These are phyloP conservation scores for Xestia c-nigrum DNA, from an alignment of 2,888 invertebrate species.

Conservation along the genomic window DNA sequence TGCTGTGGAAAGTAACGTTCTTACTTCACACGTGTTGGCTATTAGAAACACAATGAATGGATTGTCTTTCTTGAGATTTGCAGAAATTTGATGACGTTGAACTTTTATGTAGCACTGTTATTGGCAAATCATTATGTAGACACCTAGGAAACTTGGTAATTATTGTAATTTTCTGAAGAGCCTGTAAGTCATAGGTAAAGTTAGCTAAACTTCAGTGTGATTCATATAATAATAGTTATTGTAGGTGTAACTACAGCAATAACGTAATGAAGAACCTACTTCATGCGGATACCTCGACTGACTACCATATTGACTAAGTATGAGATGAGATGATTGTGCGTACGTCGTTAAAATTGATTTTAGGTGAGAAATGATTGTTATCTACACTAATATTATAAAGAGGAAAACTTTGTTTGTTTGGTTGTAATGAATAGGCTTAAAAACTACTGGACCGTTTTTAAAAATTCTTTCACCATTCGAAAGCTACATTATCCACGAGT, in stretches of 20 bases:
- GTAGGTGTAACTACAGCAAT: background rate
- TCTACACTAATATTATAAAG: too few relatives aligned
- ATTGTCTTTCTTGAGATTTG: slow-evolving; percentile 23
- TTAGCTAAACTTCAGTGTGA: background rate
- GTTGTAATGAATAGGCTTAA: too few relatives aligned
- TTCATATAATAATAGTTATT: slow-evolving; percentile 10
- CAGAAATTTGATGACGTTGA: slow-evolving; percentile 4
- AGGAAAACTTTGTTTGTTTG: too few relatives aligned
- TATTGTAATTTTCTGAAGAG: background rate
- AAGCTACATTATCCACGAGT: too few relatives aligned
- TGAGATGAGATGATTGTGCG: background rate
- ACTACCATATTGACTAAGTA: background rate
- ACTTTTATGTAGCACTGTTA: slow-evolving; percentile 1
- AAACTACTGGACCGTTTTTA: too few relatives aligned
- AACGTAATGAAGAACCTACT: background rate
- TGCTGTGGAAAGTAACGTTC: slow-evolving; percentile 49
- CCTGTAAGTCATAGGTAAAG: background rate
- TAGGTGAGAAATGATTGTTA: background rate
- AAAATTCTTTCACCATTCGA: too few relatives aligned
- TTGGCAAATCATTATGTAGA: background rate
- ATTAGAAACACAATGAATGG: slow-evolving; percentile 26
- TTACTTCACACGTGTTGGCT: slow-evolving; percentile 24
- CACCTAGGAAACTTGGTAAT: background rate
- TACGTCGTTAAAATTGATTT: background rate
- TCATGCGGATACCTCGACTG: background rate